Evolutionary conservation across 2,888 invertebrate genomes (phyloP).

Genomic region (Macrophya annulata): DNA sequence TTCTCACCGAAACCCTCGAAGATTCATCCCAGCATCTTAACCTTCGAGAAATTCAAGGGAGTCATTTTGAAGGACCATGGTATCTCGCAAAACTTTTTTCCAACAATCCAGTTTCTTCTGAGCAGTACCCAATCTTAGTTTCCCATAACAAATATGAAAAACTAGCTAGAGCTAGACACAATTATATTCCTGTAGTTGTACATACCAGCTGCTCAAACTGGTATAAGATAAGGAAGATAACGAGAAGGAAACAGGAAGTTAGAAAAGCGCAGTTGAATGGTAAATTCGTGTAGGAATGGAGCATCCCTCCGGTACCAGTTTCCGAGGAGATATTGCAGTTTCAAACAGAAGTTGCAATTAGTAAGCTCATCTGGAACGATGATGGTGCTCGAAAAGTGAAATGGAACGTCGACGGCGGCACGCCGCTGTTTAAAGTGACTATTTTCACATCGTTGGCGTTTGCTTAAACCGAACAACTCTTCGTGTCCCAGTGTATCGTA

Average conservation of each 20-base stretch:
- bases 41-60: not conserved
- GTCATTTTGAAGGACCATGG: not conserved
- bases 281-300: not conserved
- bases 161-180: not conserved
- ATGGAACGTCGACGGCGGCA: not conserved
- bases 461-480: constrained; percentile 38
- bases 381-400: constrained; percentile 41
- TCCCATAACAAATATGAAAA: not conserved
- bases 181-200: not conserved
- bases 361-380: constrained; percentile 48
- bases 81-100: not conserved
- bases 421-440: constrained; percentile 37
- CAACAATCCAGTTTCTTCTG: not conserved
- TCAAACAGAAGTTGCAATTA: constrained; percentile 47
- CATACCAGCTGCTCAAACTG: not conserved
- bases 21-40: not conserved
- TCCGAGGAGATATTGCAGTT: constrained; percentile 43
- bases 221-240: constrained; percentile 10
- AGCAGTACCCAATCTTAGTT: too few relatives aligned
- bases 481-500: not conserved
- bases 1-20: constrained; percentile 53
- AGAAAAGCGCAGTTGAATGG: constrained; percentile 35
- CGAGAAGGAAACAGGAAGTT: constrained; percentile 24
- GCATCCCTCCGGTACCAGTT: not conserved
- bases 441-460: constrained; percentile 46